phyloP scores from a whole-genome alignment of 2,888 invertebrate species.

The Dexiosoma caninum region DNA sequence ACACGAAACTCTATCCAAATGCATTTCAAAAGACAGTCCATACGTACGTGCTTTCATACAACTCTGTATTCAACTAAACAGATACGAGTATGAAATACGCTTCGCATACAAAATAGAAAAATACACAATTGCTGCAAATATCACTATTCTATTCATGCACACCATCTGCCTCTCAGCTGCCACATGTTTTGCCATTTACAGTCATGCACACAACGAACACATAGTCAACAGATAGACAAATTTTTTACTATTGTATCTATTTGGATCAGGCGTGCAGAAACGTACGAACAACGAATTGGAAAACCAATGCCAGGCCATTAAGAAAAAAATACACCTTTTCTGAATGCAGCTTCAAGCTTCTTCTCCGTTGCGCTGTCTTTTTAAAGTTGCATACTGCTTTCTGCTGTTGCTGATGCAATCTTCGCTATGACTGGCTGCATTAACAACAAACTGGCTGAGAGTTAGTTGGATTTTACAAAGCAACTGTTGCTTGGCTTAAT shows the following conservation, averaged over 20 bases:
- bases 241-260: slow-evolving; percentile 77
- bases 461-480: neutral
- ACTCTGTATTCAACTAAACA: neutral
- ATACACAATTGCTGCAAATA: neutral
- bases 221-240: slow-evolving; percentile 59
- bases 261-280: slow-evolving; percentile 76
- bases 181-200: neutral
- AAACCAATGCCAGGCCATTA: slow-evolving; percentile 4
- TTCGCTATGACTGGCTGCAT: slow-evolving; percentile 24
- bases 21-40: neutral
- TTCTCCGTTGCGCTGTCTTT: neutral
- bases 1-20: slow-evolving; percentile 32
- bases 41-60: neutral
- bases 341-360: slow-evolving; percentile 38
- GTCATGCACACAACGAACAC: neutral
- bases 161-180: neutral
- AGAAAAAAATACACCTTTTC: slow-evolving; percentile 25
- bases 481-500: slow-evolving; percentile 17
- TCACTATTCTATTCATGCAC: neutral
- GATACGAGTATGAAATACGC: neutral
- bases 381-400: neutral
- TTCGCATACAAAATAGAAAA: slow-evolving; percentile 2
- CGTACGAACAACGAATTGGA: slow-evolving; percentile 49
- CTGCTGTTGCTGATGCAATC: slow-evolving; percentile 24
- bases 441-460: slow-evolving; percentile 38